Conservation (phyloP, 2,797 vertebrate genomes). For the Thaleichthys pacificus region DNA sequence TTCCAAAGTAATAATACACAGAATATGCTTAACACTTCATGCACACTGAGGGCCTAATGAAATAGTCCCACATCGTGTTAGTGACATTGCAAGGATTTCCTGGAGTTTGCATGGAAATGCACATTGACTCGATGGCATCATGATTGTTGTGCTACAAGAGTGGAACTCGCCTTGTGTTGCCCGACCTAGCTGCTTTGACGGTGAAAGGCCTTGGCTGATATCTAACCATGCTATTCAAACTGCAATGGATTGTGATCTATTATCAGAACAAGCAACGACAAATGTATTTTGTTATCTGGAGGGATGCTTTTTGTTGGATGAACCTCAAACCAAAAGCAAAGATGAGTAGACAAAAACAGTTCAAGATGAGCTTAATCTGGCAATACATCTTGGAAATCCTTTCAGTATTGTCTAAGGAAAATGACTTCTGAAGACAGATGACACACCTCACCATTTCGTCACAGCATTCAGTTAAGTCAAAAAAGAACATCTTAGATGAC, state of each 20-base stretch:
- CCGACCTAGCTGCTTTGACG: not conserved
- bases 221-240: no score
- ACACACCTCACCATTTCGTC: conserved; percentile 25
- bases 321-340: not conserved
- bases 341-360: not conserved
- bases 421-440: conserved; percentile 43
- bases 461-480: conserved; percentile 28
- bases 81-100: not conserved
- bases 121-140: not conserved
- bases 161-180: not conserved
- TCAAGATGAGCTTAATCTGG: not conserved
- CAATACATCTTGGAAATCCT: not conserved
- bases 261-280: no score
- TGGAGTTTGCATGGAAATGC: not conserved
- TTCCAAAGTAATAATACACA: not conserved
- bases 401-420: conserved; percentile 25
- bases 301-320: no score
- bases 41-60: not conserved
- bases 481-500: conserved; percentile 43
- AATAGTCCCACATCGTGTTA: not conserved
- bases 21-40: conserved; percentile 4
- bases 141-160: not conserved
- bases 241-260: no score
- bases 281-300: no score
- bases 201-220: not conserved